Evolutionary conservation across 2,888 invertebrate genomes (phyloP).

Genomic region (Entomobrya multifasciata): DNA sequence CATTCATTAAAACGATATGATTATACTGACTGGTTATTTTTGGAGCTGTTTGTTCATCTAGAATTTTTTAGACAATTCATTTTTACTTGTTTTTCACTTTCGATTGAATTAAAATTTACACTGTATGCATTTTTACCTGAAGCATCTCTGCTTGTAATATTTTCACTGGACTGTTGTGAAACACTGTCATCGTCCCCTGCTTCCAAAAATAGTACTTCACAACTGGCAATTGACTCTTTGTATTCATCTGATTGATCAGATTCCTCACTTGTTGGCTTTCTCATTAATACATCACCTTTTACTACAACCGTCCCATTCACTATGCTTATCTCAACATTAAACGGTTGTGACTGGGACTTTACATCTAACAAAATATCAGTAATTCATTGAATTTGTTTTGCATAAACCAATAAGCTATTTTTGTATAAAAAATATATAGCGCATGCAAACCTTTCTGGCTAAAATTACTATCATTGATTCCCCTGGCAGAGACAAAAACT

Average conservation of each 20-base stretch:
- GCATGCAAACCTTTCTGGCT: too few relatives aligned
- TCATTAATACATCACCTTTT: conserved; percentile 6
- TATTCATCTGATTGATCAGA: background rate
- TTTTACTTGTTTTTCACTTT: background rate
- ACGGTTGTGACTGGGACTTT: background rate
- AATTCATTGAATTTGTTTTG: too few relatives aligned
- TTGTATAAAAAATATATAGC: too few relatives aligned
- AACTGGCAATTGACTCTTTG: background rate
- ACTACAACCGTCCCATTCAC: conserved; percentile 16
- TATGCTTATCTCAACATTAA: background rate
- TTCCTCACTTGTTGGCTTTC: background rate
- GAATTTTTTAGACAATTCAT: background rate
- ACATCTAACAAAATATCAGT: too few relatives aligned
- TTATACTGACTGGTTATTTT: conserved; percentile 7
- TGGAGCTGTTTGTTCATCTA: background rate
- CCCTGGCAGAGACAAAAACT: too few relatives aligned
- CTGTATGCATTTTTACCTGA: background rate
- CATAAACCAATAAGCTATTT: too few relatives aligned
- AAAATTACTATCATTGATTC: background rate
- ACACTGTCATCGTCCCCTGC: background rate
- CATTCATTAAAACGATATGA: conserved; percentile 46
- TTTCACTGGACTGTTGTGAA: background rate
- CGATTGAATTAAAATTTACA: too few relatives aligned
- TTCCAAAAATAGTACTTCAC: conserved; percentile 25
- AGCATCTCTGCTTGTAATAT: background rate